Base-by-base conservation (phyloP, 2,113 vertebrate species). In the Saguinus midas region DNA sequence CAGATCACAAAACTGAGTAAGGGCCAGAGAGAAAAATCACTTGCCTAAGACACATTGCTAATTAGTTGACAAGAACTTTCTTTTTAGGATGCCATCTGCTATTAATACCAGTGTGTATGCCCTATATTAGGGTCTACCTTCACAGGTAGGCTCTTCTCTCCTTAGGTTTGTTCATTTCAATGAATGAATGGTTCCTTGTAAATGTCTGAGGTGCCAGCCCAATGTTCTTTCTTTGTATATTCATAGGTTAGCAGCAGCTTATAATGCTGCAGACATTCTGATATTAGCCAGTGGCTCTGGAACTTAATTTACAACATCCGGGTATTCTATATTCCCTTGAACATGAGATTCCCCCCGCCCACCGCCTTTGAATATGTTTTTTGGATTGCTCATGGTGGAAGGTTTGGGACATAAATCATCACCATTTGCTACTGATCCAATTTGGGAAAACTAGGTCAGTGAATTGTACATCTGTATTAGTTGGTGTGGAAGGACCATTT, bases 391-490 rank as follows among this genome's bases (percentile, higher is more conserved):
- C 78, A 61, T 85, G 35, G 78, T 73, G 17, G 27, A 87, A 92
- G n/a, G 7, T 82, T 95, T 76, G 58, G 80, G 52, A 90, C 79
- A 73, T 32, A 73, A 45, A 72, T 90, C 76, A 96, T 96, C n/a
- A 73, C 86, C 61, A 50, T 91, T 95, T 40, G 64, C 32, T 64
- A 23, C 76, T 50, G 37, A 66, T 90, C 37, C 18, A 90, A 40
- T 70, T 12, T 70, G 32, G 57, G 70, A 82, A 95, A 92, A 83
- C 25, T 29, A 73, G 55, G 32, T 91, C 87, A 90, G 80, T 78
- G 58, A 79, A 80, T 68, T 52, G 18, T 87, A 73, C n/a, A 29
- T 96, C 70, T 93, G 91, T 68, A 68, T 92, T 58, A 58, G 75
- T 25, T 16, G 16, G 78, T 73, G 61, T 92, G 64, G 70, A 93